Percentiles rank a stretch among this genome's conserved stretches.
These are phyloP conservation scores for Eulemur mongoz DNA, from an alignment of 2,797 vertebrate genomes.

Conservation along the genomic window DNA sequence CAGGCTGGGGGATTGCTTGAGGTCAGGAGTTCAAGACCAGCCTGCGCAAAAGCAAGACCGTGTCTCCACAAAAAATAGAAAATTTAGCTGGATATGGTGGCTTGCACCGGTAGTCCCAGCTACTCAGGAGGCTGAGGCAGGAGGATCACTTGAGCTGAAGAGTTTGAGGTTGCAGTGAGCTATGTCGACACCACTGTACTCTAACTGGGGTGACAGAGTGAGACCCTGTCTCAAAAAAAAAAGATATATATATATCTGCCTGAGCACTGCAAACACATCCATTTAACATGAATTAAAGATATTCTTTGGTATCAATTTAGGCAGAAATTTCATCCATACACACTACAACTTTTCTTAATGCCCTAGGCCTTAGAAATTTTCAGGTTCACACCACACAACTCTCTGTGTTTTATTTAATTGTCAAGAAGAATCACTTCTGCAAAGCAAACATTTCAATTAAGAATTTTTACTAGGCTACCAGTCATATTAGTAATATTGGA, in stretches of 20 bases:
- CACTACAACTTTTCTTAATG: conserved; percentile 35
- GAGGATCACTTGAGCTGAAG: too few relatives aligned
- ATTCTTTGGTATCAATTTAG: background rate
- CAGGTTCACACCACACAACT: background rate
- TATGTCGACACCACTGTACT: too few relatives aligned
- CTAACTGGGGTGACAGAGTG: too few relatives aligned
- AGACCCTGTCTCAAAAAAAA: too few relatives aligned
- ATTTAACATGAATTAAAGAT: conserved; percentile 35
- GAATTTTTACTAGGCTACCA: background rate
- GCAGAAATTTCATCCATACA: background rate
- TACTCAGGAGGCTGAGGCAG: too few relatives aligned
- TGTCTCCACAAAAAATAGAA: background rate
- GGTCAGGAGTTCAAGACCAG: background rate
- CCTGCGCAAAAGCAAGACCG: background rate
- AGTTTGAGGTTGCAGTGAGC: too few relatives aligned
- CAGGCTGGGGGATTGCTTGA: background rate
- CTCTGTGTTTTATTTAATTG: conserved; percentile 3
- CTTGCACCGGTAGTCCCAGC: background rate
- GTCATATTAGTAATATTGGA: too few relatives aligned
- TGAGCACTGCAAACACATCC: background rate
- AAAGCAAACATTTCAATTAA: conserved; percentile 51
- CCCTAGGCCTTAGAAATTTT: background rate
- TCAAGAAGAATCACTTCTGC: background rate
- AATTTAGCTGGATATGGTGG: background rate
- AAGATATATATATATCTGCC: background rate